These are phyloP conservation scores for Cyclura pinguis DNA, from an alignment of 2,797 vertebrate genomes.

Conservation along the genomic window DNA sequence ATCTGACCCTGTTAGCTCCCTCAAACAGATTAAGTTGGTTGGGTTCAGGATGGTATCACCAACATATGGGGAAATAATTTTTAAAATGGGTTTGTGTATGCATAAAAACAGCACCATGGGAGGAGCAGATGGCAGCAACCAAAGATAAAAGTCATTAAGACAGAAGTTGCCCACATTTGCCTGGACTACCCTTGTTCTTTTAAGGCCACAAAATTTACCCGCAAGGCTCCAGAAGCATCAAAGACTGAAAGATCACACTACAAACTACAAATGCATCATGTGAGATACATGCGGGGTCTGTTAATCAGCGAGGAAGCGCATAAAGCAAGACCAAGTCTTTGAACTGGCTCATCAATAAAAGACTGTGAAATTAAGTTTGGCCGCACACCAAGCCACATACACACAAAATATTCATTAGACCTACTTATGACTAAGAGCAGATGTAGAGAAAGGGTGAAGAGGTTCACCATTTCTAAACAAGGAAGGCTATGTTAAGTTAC, in stretches of 20 bases:
- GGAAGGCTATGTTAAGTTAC: conserved; percentile 58
- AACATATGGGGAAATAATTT: not conserved
- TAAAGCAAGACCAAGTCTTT: conserved; percentile 64
- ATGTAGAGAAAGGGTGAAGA: conserved; percentile 56
- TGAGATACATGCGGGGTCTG: conserved; percentile 68
- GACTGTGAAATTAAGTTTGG: conserved; percentile 70
- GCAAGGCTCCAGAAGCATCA: conserved; percentile 55
- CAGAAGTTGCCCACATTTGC: conserved; percentile 71
- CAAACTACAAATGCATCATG: conserved; percentile 58
- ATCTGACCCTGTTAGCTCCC: not conserved
- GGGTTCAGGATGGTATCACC: too few species aligned
- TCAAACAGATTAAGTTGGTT: not conserved
- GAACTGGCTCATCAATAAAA: conserved; percentile 67
- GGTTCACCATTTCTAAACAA: conserved; percentile 49
- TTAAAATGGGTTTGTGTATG: conserved; percentile 32
- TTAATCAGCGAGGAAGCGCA: conserved; percentile 68
- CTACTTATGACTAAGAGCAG: conserved; percentile 70
- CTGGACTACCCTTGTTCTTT: conserved; percentile 58
- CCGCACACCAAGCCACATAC: conserved; percentile 65
- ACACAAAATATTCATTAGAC: conserved; percentile 53
- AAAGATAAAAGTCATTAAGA: conserved; percentile 60
- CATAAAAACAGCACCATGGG: conserved; percentile 47
- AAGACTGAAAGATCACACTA: conserved; percentile 62
- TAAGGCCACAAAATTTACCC: conserved; percentile 39
- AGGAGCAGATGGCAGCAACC: conserved; percentile 36